Evolutionary conservation across 2,797 vertebrate species (phyloP).

Genomic region (Ficedula albicollis): DNA sequence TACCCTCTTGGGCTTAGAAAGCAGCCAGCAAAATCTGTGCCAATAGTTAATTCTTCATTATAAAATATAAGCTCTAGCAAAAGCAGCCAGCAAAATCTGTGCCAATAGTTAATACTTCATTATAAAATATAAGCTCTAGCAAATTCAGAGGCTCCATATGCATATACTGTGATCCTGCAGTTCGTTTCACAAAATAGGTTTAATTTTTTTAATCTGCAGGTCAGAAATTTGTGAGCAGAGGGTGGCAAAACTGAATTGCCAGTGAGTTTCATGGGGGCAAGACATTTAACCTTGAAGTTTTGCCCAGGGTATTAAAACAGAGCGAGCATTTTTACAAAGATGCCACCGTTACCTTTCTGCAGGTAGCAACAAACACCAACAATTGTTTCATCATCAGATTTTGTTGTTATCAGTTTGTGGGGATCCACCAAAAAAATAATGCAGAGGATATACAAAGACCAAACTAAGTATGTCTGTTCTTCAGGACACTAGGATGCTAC

Average conservation of each 20-base stretch:
- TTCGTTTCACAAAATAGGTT: neutral
- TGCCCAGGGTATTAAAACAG: neutral
- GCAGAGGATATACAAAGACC: neutral
- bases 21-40: constrained; percentile 19
- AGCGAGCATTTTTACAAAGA: neutral
- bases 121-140: constrained; percentile 17
- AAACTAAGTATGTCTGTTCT: neutral
- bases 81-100: constrained; percentile 26
- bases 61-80: constrained; percentile 15
- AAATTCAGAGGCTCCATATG: neutral
- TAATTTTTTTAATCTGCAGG: neutral
- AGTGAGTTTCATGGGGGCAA: neutral
- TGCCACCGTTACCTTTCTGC: neutral
- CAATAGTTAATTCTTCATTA: constrained; percentile 33
- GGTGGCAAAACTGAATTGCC: neutral
- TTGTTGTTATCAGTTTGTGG: neutral
- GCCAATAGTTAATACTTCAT: constrained; percentile 35
- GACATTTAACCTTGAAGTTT: neutral
- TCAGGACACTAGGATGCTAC: neutral
- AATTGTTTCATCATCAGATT: neutral
- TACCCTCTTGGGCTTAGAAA: constrained; percentile 35
- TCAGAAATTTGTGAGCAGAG: neutral
- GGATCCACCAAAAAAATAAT: neutral
- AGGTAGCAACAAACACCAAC: neutral
- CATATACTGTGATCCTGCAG: neutral